phyloP scores from a whole-genome alignment of 2,113 vertebrate genomes.

The Grantiella picta region DNA sequence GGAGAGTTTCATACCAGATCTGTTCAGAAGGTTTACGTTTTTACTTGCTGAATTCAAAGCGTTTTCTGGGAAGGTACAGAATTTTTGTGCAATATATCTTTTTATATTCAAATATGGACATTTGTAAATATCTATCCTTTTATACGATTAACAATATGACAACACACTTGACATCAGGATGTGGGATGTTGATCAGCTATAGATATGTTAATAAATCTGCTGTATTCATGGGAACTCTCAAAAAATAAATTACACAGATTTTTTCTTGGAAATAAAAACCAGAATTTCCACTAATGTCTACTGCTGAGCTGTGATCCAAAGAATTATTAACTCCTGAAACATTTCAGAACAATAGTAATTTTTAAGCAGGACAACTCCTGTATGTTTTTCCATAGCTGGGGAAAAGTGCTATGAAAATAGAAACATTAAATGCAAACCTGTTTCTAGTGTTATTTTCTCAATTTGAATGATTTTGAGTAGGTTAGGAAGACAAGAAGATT shows the following conservation, averaged over 20 bases:
- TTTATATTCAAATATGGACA: neutral
- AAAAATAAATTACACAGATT: neutral
- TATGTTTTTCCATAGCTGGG: neutral
- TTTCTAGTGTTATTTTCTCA: neutral
- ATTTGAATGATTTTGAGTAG: neutral
- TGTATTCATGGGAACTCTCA: neutral
- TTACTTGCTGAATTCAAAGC: neutral
- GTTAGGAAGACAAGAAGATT: neutral
- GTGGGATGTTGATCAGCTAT: neutral
- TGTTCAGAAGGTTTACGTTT: neutral
- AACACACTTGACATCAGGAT: neutral
- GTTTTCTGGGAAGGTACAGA: neutral
- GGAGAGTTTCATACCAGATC: neutral
- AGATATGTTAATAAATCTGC: neutral
- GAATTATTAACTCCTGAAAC: neutral
- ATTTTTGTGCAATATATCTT: neutral
- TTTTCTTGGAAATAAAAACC: neutral
- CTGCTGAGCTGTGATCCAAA: neutral
- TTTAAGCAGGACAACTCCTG: neutral
- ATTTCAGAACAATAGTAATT: neutral
- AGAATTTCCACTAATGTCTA: neutral
- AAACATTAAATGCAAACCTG: neutral
- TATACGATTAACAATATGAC: neutral
- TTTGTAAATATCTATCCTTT: neutral
- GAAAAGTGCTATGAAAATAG: neutral